Base-by-base conservation (phyloP, 2,888 invertebrate genomes). In the Synergus umbraculus region DNA sequence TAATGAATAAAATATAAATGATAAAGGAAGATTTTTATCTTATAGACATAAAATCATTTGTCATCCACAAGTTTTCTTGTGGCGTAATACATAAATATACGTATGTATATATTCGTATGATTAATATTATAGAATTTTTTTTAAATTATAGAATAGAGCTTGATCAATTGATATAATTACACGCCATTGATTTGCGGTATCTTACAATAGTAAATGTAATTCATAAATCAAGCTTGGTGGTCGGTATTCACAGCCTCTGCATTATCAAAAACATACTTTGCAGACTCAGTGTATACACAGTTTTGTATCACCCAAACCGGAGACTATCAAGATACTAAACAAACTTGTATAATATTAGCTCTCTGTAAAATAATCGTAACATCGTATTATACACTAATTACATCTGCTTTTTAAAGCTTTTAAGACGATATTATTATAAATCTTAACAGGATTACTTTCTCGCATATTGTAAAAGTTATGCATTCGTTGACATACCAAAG, bases 371-470 rank as follows among this genome's bases (percentile, higher is more conserved):
- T 54, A 37, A 54, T 18, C 12, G 10, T 43, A 73, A 73, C 5
- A 54, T 73, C n/a, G n/a, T 54, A 54, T 29, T 41, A 73, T 73
- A 73, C 54, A 54, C 73, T 73, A 73, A 49, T 54, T 73, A 73
- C 73, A 73, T n/a, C 37, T 58, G 54, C 37, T 37, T 69, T 73
- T 73, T 69, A 3, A 49, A 69, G 69, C 69, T 29, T 69, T 15
- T 22, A 37, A 69, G 15, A 46, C 29, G 15, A 13, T 69, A 69
- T 46, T 46, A 29, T 69, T 69, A 69, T 29, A 5, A 37, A 65
- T 65, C 12, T 69, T 29, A 64, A 22, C 64, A 22, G 41, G 13
- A 63, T 76, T 63, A 67, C 69, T 49, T 69, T 69, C 69, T 69
- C 69, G 69, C 44, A 46, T 49, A 69, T 69, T 69, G 69, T 69